Conservation (phyloP, 2,888 invertebrate species). For the Trichogramma evanescens region DNA sequence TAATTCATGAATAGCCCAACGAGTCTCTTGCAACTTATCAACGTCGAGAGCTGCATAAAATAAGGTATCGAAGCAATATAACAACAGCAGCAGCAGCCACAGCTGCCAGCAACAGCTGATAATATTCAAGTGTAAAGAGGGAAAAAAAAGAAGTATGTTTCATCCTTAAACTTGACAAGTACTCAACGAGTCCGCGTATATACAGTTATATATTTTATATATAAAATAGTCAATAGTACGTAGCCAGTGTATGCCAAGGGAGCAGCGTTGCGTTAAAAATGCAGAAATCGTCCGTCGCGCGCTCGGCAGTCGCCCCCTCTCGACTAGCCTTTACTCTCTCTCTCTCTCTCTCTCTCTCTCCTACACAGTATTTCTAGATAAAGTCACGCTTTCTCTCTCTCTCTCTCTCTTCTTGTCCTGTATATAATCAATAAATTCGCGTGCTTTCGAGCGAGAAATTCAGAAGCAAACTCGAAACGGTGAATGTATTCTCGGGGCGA, state of each 20-base stretch:
- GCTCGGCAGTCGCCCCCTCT: neutral
- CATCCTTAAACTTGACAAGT: no score
- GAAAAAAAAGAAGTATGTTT: no score
- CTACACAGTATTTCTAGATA: neutral
- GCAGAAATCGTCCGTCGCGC: slow-evolving; percentile 13
- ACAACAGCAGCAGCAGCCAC: no score
- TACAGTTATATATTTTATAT: no score
- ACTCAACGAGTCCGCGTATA: no score
- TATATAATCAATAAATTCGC: slow-evolving; percentile 15
- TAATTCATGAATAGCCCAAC: no score
- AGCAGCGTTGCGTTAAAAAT: slow-evolving; percentile 17
- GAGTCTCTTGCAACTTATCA: no score
- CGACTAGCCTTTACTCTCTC: neutral
- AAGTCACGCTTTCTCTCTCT: neutral
- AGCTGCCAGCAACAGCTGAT: no score
- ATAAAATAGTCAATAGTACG: no score
- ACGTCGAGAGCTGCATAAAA: no score
- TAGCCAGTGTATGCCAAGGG: neutral
- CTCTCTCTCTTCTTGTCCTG: neutral
- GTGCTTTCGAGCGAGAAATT: slow-evolving; percentile 2
- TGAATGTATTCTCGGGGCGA: neutral
- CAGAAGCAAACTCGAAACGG: neutral
- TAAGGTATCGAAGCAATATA: no score
- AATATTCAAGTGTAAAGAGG: no score
- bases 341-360: neutral